Conservation (phyloP, 2,113 vertebrate species). For the Gorsachius goisagi region DNA sequence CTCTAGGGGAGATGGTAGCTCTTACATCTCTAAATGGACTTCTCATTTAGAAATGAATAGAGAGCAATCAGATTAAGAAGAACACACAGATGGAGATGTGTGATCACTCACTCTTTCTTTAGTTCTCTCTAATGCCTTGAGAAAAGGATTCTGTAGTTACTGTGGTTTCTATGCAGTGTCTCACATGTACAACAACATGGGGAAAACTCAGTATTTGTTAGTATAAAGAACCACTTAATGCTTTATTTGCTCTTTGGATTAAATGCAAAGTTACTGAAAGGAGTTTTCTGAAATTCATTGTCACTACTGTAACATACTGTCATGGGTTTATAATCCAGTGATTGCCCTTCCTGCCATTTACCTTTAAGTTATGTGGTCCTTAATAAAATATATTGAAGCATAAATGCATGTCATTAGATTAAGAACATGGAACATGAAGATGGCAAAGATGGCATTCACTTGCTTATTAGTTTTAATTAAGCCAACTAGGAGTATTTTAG, state of each 20-base stretch:
- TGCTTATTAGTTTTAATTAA: conserved; percentile 56
- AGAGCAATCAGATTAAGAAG: not conserved
- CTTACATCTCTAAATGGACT: not conserved
- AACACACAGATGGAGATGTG: not conserved
- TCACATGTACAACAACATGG: not conserved
- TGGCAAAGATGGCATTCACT: not conserved
- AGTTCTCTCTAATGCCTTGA: not conserved
- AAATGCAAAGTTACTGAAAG: not conserved
- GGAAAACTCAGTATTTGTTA: not conserved
- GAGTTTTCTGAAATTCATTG: not conserved
- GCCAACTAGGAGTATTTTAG: conserved; percentile 41
- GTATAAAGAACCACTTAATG: not conserved
- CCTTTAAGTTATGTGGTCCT: not conserved
- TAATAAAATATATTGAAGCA: conserved; percentile 18
- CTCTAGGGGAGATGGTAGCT: not conserved
- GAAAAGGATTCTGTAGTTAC: not conserved
- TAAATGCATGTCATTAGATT: conserved; percentile 17
- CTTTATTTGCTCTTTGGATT: not conserved
- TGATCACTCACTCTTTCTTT: not conserved
- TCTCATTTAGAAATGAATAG: not conserved
- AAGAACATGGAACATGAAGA: not conserved
- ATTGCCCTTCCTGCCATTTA: conserved; percentile 5
- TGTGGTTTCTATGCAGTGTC: not conserved
- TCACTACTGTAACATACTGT: not conserved
- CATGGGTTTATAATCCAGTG: conserved; percentile 8